Evolutionary conservation across 2,888 invertebrate species (phyloP), one percentile per base, ranked within the genome.

Genomic region (Tetragonisca angustula): DNA sequence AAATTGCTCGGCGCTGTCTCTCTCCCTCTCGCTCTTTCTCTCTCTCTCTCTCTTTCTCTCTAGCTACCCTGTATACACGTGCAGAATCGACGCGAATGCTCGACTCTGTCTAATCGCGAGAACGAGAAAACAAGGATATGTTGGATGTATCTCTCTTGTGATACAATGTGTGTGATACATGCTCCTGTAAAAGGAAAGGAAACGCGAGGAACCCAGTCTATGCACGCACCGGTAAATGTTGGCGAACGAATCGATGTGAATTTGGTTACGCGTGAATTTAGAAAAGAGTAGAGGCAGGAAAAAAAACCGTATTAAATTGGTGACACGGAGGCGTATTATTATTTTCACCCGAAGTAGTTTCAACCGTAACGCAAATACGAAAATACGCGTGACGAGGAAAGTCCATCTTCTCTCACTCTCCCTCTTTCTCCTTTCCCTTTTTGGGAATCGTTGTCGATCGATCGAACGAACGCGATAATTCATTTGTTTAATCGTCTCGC

Each of bases 11-110:
- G 77, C 80, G 82, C 77, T 79, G 75, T 79, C 65, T 83, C 77
- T 79, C 76, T 76, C 65, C 81, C 77, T 79, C 76, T 79, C 65
- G 79, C 77, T 79, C 76, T 76, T 56, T 82, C 77, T 79, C 76
- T 79, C 56, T 81, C 77, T 79, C 76, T 79, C 65, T 82, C 77
- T 77, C 76, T 76, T 56, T 82, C 76, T 79, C 54, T 82, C 77
- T 79, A 89, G 74, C 81, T 85, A 88, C 87, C 87, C 89, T 88
- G 85, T 88, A 87, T 85, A 85, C 59, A 77, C 65, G 80, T 71
- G 27, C 72, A 72, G 56, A 59, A 81, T 79, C 87, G 83, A 82
- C n/a, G 52, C 52, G 24, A 52, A n/a, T 56, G 54, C 27, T 79
- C 84, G 81, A 80, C 36, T 67, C 73, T 79, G 62, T 73, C 17